Base-by-base conservation (phyloP, 2,113 vertebrate genomes). In the Spheniscus mendiculus region DNA sequence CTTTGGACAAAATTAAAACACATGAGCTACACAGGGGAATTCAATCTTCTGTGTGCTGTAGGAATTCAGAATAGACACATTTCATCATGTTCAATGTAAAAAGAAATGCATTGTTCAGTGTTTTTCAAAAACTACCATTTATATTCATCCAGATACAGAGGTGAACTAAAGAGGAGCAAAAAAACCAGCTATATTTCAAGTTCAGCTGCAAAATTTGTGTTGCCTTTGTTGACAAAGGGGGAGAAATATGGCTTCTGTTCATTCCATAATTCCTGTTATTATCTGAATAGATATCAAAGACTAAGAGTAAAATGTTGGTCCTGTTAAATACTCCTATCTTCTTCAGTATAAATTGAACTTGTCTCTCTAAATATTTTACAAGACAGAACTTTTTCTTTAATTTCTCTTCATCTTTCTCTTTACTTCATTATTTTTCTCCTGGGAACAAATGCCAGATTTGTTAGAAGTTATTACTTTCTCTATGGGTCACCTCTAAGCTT, bases 361-460 rank as follows among this genome's bases (percentile, higher is more conserved):
- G 58, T 85, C 61, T 76, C 36, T 90, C 87, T 89, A 96, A 95
- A 96, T 94, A 93, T 96, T 97, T 94, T 85, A 95, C 25, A 86
- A 90, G 74, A 44, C 38, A 81, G 90, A 88, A 83, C 19, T 86
- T 94, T 89, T 88, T 61, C 83, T 90, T 77, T 93, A 91, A 90
- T 96, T 97, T 94, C 45, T 93, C 71, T 80, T 94, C 73, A 55
- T 88, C 49, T 77, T 93, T 95, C 49, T 38, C 74, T 93, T 83
- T 53, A 36, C 47, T 83, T 93, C 82, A 86, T 94, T 90, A 88
- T 97, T 94, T 97, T 93, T 66, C 78, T 86, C 80, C 49, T 45
- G 44, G 36, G 85, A 42, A 77, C 52, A 93, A 96, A 87, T 44
- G 66, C n/a, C 77, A 94, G 77, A 67, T 92, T 84, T 89, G 44